phyloP scores from a whole-genome alignment of 2,888 invertebrate genomes.

The Eurois occulta region DNA sequence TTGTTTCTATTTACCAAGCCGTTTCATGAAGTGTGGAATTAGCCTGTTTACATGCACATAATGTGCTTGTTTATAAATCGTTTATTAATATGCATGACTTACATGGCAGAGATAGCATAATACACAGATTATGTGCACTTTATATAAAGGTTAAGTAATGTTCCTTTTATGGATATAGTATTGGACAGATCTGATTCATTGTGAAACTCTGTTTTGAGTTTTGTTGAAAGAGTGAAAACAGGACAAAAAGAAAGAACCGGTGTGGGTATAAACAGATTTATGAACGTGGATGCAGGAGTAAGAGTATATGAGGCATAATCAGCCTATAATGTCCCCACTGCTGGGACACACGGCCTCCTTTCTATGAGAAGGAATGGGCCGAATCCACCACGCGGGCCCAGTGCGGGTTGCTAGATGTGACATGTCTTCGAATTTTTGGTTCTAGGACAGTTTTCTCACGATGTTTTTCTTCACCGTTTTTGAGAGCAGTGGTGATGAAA shows the following conservation, averaged over 20 bases:
- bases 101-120: slow-evolving; percentile 13
- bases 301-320: neutral
- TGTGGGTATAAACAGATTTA: neutral
- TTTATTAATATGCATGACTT: slow-evolving; percentile 27
- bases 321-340: too few species aligned
- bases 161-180: slow-evolving; percentile 14
- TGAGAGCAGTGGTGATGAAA: too few species aligned
- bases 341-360: too few species aligned
- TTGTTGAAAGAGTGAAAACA: neutral
- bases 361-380: too few species aligned
- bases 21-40: slow-evolving; percentile 20
- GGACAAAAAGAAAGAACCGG: neutral
- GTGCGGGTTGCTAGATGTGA: too few species aligned
- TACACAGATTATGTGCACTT: slow-evolving; percentile 22
- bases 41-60: slow-evolving; percentile 35
- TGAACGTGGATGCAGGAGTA: neutral
- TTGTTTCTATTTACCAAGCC: slow-evolving; percentile 35
- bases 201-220: slow-evolving; percentile 10
- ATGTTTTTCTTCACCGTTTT: too few species aligned
- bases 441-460: too few species aligned
- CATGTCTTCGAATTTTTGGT: too few species aligned
- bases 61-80: slow-evolving; percentile 35
- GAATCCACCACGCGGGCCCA: too few species aligned
- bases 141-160: slow-evolving; percentile 38
- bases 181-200: slow-evolving; percentile 29